Base-by-base conservation (phyloP, 1,140 invertebrate genomes). In the Anastrepha ludens region DNA sequence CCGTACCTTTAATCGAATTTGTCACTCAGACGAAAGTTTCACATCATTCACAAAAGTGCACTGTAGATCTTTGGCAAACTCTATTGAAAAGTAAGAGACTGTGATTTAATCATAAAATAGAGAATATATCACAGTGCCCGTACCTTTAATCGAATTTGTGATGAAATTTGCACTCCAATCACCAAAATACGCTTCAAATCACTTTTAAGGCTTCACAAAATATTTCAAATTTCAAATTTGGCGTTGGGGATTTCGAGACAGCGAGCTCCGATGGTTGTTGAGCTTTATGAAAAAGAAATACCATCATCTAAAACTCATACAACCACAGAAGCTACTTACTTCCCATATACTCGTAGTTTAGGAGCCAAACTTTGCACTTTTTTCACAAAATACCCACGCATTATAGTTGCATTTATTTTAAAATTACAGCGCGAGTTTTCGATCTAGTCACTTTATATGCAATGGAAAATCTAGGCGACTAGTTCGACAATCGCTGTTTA, bases 391-490 rank as follows among this genome's bases (percentile, higher is more conserved):
- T 85, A 6, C 1, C 29, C 58, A 58, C 1, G 70, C 17, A 20
- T 55, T 47, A 47, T 47, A 58, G 92, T 90, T 92, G 92, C 9
- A 55, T 89, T 87, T 88, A 90, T 90, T 92, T 90, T 93, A 93
- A 93, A 93, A 93, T 93, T 93, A 92, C 92, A 93, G 92, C 91
- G 92, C 92, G 92, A 93, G 92, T 93, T 92, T 93, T 93, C 92
- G 92, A 92, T 93, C 92, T 93, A 93, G 92, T 93, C 92, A 93
- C 92, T 91, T 74, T 85, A 55, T 29, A 86, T 88, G 85, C 70
- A 67, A 58, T 47, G 17, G 2, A 70, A n/a, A 50, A 70, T 65
- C 89, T 89, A 90, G 92, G 92, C 74, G 90, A 93, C 92, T 89
- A 93, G 90, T 89, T 91, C 92, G 91, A 93, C 92, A 93, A 89